Conservation (phyloP, 1,140 invertebrate species). For the Acromyrmex heyeri region DNA sequence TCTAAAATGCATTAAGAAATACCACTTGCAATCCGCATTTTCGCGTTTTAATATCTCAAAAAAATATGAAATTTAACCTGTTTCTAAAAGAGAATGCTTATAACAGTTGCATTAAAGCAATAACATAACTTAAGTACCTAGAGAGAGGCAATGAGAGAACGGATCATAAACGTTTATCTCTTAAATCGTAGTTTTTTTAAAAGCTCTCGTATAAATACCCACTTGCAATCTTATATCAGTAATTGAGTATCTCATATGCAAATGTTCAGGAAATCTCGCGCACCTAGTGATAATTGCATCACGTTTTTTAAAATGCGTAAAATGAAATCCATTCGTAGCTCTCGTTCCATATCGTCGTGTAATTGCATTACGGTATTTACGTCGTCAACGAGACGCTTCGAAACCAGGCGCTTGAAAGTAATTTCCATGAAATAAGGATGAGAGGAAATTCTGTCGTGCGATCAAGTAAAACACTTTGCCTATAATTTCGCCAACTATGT, state of each 20-base stretch:
- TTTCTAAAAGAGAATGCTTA: background rate
- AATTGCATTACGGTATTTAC: constrained; percentile 57
- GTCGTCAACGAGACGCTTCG: constrained; percentile 45
- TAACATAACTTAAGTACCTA: background rate
- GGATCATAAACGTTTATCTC: background rate
- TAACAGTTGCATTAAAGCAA: background rate
- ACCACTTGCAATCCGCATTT: background rate
- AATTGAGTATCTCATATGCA: constrained; percentile 11
- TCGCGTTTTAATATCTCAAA: constrained; percentile 6
- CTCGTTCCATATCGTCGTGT: background rate
- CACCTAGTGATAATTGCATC: background rate
- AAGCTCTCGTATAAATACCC: background rate
- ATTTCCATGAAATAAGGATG: constrained; percentile 49
- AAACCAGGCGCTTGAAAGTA: constrained; percentile 44
- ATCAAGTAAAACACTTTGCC: constrained; percentile 34
- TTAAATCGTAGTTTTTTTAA: constrained; percentile 5
- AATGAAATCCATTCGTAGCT: constrained; percentile 45
- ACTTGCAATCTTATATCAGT: background rate
- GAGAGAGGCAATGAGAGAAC: background rate
- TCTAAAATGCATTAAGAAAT: constrained; percentile 19
- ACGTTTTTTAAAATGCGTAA: constrained; percentile 8
- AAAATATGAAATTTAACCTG: background rate
- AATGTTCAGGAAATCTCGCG: background rate
- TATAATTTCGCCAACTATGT: constrained; percentile 5
- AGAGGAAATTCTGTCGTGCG: constrained; percentile 37